Percentiles rank a stretch among this genome's conserved stretches.
phyloP scores from a whole-genome alignment of 2,888 invertebrate species.

The Drosophila quasianomalipes region DNA sequence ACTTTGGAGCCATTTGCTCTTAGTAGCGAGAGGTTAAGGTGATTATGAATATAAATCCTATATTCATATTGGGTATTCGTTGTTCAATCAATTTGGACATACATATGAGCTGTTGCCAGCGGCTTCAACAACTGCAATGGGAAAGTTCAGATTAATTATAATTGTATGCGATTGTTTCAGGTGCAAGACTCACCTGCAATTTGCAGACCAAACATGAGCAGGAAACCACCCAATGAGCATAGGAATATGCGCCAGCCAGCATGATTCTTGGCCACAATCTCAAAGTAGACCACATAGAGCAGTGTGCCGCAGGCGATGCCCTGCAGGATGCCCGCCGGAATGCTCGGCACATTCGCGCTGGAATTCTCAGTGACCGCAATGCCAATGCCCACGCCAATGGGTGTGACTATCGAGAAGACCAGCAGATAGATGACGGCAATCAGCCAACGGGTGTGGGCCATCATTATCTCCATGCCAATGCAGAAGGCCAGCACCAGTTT shows the following conservation, averaged over 20 bases:
- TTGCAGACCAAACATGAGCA: constrained; percentile 90
- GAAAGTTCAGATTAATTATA: not conserved
- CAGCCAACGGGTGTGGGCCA: constrained; percentile 88
- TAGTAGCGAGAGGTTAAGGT: not conserved
- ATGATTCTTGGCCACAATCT: constrained; percentile 89
- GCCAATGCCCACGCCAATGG: constrained; percentile 89
- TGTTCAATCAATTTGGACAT: constrained; percentile 39
- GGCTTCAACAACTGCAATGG: constrained; percentile 60
- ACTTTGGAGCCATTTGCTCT: not conserved
- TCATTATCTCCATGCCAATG: constrained; percentile 93
- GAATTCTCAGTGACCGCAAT: constrained; percentile 90
- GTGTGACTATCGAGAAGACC: constrained; percentile 93
- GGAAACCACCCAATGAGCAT: constrained; percentile 89
- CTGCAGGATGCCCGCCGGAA: constrained; percentile 89
- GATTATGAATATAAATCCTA: not conserved
- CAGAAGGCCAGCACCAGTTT: constrained; percentile 95
- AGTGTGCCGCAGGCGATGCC: constrained; percentile 94
- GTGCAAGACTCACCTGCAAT: constrained; percentile 73
- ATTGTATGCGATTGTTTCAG: too few species aligned
- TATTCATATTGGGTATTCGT: too few species aligned
- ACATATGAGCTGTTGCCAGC: constrained; percentile 50
- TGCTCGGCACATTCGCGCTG: constrained; percentile 87
- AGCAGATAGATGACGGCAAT: constrained; percentile 89
- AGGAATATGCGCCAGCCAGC: constrained; percentile 89
- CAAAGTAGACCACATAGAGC: constrained; percentile 97